A percentile compares a stretch with the other conserved stretches of the same genome.
These are phyloP conservation scores for Malurus cyaneus DNA, from an alignment of 2,113 vertebrate genomes.

Conservation along the genomic window DNA sequence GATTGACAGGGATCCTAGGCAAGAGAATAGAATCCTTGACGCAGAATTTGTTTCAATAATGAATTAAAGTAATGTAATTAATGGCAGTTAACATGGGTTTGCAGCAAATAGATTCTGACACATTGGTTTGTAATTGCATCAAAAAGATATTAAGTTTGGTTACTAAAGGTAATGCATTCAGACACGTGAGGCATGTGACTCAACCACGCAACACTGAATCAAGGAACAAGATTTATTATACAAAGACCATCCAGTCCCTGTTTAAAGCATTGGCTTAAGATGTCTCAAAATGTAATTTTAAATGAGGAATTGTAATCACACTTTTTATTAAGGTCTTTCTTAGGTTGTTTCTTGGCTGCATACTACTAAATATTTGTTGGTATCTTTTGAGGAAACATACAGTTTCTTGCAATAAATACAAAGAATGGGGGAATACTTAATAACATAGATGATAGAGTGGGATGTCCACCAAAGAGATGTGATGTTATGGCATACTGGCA, in stretches of 20 bases:
- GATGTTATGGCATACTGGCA: background rate
- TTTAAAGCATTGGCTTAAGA: background rate
- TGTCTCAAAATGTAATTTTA: background rate
- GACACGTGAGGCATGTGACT: background rate
- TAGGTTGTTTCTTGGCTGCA: background rate
- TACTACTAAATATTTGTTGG: background rate
- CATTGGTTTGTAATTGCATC: conserved; percentile 33
- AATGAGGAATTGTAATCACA: background rate
- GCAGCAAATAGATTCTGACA: conserved; percentile 21
- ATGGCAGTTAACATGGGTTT: background rate
- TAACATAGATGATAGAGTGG: background rate
- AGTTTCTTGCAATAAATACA: background rate
- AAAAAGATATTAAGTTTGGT: conserved; percentile 15
- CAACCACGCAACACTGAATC: background rate
- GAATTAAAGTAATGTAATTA: background rate
- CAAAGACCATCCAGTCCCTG: background rate
- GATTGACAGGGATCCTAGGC: background rate
- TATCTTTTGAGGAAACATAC: background rate
- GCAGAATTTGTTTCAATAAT: conserved; percentile 4
- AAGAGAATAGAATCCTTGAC: background rate
- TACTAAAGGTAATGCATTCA: conserved; percentile 20
- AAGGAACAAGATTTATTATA: background rate
- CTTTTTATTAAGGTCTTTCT: background rate
- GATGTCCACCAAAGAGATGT: background rate
- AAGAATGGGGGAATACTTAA: background rate